Percentiles rank a stretch among this genome's conserved stretches.
Evolutionary conservation across 2,113 vertebrate genomes (phyloP).

Genomic region (Tetrax tetrax): DNA sequence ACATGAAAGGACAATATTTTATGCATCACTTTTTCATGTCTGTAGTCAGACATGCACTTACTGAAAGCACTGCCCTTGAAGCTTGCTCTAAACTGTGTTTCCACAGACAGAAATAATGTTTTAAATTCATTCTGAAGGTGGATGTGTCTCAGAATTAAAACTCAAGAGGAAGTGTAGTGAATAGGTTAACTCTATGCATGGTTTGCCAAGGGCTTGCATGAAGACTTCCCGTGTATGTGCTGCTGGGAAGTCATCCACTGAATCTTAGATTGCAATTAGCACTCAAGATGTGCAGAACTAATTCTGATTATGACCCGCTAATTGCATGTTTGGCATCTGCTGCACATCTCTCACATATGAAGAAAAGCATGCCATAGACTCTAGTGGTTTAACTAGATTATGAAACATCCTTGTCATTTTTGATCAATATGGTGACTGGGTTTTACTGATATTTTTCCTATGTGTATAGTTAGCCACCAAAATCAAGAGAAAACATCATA

Average conservation of each 20-base stretch:
- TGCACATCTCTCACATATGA: not conserved
- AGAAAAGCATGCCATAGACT: not conserved
- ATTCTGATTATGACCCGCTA: not conserved
- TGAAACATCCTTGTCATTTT: not conserved
- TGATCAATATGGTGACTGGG: constrained; percentile 14
- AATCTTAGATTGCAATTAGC: not conserved
- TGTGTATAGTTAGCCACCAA: constrained; percentile 34
- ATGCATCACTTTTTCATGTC: not conserved
- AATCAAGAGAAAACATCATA: constrained; percentile 27
- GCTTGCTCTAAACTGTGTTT: not conserved
- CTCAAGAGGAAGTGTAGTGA: not conserved
- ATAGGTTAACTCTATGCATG: not conserved
- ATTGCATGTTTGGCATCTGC: not conserved
- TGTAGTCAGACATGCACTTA: not conserved
- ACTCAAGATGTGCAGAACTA: not conserved
- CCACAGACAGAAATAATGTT: not conserved
- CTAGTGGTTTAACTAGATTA: not conserved
- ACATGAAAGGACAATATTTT: not conserved
- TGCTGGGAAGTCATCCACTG: not conserved
- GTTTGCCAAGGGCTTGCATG: not conserved
- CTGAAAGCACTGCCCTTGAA: not conserved
- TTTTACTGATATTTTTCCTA: constrained; percentile 35
- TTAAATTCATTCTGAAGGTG: not conserved
- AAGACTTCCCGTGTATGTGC: not conserved
- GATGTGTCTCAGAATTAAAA: not conserved